Evolutionary conservation across 2,888 invertebrate genomes (phyloP).

Genomic region (Dolichopus griseipennis): DNA sequence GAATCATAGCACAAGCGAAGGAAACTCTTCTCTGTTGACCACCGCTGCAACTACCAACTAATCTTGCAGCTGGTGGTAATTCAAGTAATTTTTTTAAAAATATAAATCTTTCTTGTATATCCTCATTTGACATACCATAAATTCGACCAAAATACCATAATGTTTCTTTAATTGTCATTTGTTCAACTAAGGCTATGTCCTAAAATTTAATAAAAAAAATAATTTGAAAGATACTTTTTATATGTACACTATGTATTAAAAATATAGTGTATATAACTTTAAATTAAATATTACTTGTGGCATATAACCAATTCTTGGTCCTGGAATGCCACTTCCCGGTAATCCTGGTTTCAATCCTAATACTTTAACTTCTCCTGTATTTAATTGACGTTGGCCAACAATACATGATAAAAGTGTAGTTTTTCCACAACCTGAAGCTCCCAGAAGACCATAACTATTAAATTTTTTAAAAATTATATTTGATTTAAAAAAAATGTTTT

Average conservation of each 20-base stretch:
- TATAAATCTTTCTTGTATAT: conserved; percentile 56
- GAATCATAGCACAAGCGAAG: conserved; percentile 78
- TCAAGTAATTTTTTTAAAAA: conserved; percentile 65
- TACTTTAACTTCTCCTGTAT: conserved; percentile 65
- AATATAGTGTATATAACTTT: neutral
- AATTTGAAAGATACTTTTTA: conserved; percentile 7
- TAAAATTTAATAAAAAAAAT: conserved; percentile 29
- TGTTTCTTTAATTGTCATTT: conserved; percentile 74
- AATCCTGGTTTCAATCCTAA: conserved; percentile 64
- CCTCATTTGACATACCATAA: conserved; percentile 61
- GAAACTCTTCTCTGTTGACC: conserved; percentile 87
- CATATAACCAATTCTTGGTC: conserved; percentile 75
- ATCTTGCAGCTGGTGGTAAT: conserved; percentile 58
- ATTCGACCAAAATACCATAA: conserved; percentile 81
- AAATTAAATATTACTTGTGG: conserved; percentile 52
- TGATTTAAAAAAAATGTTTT: conserved; percentile 11
- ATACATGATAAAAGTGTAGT: conserved; percentile 79
- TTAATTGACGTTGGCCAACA: conserved; percentile 65
- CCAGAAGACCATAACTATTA: conserved; percentile 71
- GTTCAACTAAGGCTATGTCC: conserved; percentile 71
- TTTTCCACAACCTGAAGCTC: conserved; percentile 86
- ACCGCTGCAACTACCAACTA: conserved; percentile 68
- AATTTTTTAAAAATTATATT: conserved; percentile 9
- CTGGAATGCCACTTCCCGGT: conserved; percentile 58
- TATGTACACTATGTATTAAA: neutral